Conservation (phyloP, 2,888 invertebrate genomes). For the Glaucopsyche alexis region DNA sequence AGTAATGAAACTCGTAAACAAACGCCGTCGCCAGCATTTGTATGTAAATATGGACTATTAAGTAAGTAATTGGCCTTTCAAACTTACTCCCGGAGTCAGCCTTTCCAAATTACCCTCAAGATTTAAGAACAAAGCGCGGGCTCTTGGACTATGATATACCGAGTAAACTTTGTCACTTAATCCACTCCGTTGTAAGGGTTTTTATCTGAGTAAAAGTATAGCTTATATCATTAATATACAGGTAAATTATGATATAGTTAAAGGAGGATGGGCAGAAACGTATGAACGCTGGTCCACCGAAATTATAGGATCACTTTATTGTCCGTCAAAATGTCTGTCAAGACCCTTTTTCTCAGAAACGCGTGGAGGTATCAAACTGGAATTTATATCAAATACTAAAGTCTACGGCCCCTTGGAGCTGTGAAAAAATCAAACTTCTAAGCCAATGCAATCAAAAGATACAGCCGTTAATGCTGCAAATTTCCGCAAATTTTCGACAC, state of each 20-base stretch:
- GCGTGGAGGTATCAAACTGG: too few relatives aligned
- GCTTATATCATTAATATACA: background rate
- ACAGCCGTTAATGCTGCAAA: too few relatives aligned
- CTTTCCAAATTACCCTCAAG: conserved; percentile 28
- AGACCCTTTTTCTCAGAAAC: too few relatives aligned
- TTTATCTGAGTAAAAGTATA: background rate
- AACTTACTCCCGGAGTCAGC: conserved; percentile 27
- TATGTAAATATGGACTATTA: conserved; percentile 44
- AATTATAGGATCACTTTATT: too few relatives aligned
- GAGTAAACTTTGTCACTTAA: conserved; percentile 23
- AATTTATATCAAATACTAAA: too few relatives aligned
- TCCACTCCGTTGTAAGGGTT: background rate
- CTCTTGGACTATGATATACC: conserved; percentile 7
- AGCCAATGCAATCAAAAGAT: too few relatives aligned
- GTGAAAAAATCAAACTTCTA: too few relatives aligned
- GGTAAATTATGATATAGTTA: background rate
- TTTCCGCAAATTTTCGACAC: too few relatives aligned
- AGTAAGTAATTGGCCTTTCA: conserved; percentile 39
- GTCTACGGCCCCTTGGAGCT: too few relatives aligned
- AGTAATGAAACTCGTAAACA: conserved; percentile 48
- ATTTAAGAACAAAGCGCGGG: conserved; percentile 24
- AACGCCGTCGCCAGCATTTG: conserved; percentile 44
- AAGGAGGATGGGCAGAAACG: background rate
- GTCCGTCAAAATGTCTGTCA: too few relatives aligned
- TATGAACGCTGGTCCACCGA: too few relatives aligned